Evolutionary conservation across 2,797 vertebrate genomes (phyloP), one percentile per base, ranked within the genome.

Genomic region (Coreius guichenoti): DNA sequence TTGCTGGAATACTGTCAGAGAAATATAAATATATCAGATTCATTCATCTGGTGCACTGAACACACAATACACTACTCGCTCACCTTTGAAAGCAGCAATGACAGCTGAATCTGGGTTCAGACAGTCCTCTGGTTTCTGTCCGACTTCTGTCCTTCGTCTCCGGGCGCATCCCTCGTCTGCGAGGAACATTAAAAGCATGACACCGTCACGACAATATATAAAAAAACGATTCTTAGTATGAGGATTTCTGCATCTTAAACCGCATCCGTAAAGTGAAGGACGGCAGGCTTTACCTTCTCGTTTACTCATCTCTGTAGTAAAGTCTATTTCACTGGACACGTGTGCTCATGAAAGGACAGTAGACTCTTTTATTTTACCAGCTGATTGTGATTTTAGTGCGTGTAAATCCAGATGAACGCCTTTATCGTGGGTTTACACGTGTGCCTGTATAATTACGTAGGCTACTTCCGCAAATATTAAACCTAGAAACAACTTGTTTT

Each of bases 1-100:
- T 93, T 95, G 93, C 90, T 99, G 98, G 93, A 99, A 99, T 0
- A 93, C 98, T 99, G 85, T 76, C 1, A 86, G 89, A 61, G 21
- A 36, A 26, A 81, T 7, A 45, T 23, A 12, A 7, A 69, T 54
- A 21, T 9, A 14, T n/a, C 0, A 81, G 8, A 63, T 7, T 6
- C 21, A 26, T 17, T 26, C 1, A 26, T 45, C 33, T 29, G 36
- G 14, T 11, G 54, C 13, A 1, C 0, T 68, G 26, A 54, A 33
- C 49, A 23, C 23, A 17, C 3, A 5, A 6, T 21, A 5, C 26
- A 29, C 61, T 16, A 63, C 63, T 14, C 8, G 1, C 43, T 31
- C 93, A 97, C 97, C 93, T 95, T 94, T 98, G 92, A 99, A 99
- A 82, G 96, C 95, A 0, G 93, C 58, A 80, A 96, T 91, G 89